Percentiles rank a stretch among this genome's conserved stretches.
Conservation (phyloP, 2,888 invertebrate species). For the Mantis religiosa region DNA sequence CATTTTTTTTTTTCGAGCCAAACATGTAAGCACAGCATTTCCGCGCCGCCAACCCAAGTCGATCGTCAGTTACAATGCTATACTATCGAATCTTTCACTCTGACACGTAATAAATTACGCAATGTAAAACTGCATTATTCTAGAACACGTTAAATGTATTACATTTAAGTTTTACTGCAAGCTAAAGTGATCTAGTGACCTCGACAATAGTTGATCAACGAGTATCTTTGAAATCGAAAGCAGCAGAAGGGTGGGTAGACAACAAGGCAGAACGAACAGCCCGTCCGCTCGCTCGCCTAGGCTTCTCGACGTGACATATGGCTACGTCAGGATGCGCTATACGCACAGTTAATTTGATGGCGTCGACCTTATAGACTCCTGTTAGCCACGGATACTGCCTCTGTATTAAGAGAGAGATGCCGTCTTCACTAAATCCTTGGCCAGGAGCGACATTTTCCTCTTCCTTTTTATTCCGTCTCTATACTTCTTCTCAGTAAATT, state of each 20-base stretch:
- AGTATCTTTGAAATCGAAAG: not conserved
- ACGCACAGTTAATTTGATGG: slow-evolving; percentile 11
- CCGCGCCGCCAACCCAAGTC: too few relatives aligned
- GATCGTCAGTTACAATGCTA: too few relatives aligned
- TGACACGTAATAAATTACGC: too few relatives aligned
- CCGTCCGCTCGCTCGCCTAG: not conserved
- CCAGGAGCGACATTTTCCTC: not conserved
- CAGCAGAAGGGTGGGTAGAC: not conserved
- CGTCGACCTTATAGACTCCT: not conserved
- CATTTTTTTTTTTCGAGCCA: too few relatives aligned
- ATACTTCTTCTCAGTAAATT: too few relatives aligned
- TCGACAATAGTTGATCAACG: not conserved
- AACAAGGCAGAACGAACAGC: not conserved
- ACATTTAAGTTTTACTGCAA: too few relatives aligned
- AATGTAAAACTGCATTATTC: too few relatives aligned
- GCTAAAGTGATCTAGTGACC: not conserved
- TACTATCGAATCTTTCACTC: too few relatives aligned
- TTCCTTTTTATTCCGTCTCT: not conserved
- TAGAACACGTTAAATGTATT: too few relatives aligned
- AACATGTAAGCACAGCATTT: too few relatives aligned
- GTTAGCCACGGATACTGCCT: not conserved
- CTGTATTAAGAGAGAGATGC: not conserved
- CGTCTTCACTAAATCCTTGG: not conserved
- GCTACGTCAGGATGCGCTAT: not conserved
- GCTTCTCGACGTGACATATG: not conserved